Conservation (phyloP, 2,113 vertebrate species). For the Triplophysa siluroides region DNA sequence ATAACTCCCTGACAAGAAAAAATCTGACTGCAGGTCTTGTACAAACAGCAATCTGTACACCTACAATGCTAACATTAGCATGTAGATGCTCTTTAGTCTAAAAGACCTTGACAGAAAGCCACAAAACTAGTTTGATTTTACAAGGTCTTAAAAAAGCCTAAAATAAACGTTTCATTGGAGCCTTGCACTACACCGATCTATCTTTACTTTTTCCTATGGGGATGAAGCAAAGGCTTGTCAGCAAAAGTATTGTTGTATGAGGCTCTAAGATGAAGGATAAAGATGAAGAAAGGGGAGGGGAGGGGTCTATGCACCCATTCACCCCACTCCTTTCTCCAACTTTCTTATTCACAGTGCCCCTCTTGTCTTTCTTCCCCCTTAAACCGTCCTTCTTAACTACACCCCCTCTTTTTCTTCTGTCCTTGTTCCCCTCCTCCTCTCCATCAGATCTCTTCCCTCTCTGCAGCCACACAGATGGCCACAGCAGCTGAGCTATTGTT, state of each 20-base stretch:
- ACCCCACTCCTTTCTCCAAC: slow-evolving; percentile 17
- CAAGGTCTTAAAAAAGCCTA: neutral
- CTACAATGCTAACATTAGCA: no score
- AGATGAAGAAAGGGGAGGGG: neutral
- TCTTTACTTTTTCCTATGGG: neutral
- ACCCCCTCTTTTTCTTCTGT: slow-evolving; percentile 12
- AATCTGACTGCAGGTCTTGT: no score
- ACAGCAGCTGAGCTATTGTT: slow-evolving; percentile 49
- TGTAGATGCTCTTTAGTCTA: no score
- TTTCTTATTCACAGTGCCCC: slow-evolving; percentile 40
- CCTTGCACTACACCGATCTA: neutral
- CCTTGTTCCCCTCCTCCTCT: slow-evolving; percentile 39
- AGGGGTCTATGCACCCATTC: slow-evolving; percentile 25
- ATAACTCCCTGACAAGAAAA: no score
- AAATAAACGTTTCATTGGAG: neutral
- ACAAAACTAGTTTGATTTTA: neutral
- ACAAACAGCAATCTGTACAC: no score
- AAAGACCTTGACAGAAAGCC: no score
- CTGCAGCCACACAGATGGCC: slow-evolving; percentile 56
- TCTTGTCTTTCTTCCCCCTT: slow-evolving; percentile 37
- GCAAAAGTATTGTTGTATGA: slow-evolving; percentile 5
- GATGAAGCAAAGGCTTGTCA: neutral
- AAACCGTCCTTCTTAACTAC: slow-evolving; percentile 13
- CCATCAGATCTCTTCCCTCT: slow-evolving; percentile 48
- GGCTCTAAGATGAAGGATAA: neutral